Percentiles rank a stretch among this genome's conserved stretches.
phyloP scores from a whole-genome alignment of 2,113 vertebrate species.

The Leptosomus discolor region DNA sequence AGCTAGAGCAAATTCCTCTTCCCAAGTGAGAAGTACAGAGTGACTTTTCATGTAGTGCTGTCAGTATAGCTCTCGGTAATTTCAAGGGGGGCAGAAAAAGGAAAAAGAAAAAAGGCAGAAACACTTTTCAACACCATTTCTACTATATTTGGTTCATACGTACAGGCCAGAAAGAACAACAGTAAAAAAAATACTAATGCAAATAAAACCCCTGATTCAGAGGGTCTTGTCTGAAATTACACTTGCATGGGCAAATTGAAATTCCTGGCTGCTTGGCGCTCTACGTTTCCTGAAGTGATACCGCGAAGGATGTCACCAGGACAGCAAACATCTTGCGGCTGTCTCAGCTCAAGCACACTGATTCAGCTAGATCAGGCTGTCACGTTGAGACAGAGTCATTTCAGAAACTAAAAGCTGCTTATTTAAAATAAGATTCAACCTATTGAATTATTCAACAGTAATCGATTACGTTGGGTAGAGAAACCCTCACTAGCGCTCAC shows the following conservation, averaged over 20 bases:
- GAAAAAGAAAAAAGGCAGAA: background rate
- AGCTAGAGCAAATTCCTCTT: background rate
- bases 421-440: slow-evolving; percentile 8
- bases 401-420: background rate
- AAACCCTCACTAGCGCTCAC: background rate
- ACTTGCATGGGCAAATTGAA: background rate
- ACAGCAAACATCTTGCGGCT: background rate
- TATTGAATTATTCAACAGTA: slow-evolving; percentile 49
- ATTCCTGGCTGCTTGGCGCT: background rate
- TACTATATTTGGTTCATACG: background rate
- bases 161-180: background rate
- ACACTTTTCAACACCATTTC: background rate
- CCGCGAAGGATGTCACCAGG: background rate
- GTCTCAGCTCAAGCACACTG: background rate
- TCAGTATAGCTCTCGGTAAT: background rate
- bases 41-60: background rate
- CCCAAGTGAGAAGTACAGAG: background rate
- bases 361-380: slow-evolving; percentile 32
- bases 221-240: background rate
- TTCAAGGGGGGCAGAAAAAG: background rate
- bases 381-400: background rate
- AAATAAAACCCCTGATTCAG: background rate
- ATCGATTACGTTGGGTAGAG: background rate
- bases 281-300: background rate
- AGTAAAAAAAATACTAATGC: background rate